Conservation (phyloP, 2,797 vertebrate species). For the Gorsachius magnificus region DNA sequence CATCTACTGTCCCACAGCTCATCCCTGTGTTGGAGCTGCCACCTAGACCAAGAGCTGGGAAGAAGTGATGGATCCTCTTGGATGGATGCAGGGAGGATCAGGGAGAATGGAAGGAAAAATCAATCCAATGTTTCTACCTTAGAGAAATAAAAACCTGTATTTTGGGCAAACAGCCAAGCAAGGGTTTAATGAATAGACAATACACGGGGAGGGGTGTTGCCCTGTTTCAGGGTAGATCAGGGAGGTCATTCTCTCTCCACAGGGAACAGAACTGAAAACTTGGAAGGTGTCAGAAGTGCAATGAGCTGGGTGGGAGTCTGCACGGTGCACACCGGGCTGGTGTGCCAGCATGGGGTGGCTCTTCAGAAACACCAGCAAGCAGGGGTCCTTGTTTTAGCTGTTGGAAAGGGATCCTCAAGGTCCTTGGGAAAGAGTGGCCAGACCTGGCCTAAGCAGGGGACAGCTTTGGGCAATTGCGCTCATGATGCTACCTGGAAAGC, state of each 20-base stretch:
- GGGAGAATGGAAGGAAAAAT: not conserved
- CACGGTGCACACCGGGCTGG: accelerated
- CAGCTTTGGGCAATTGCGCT: not conserved
- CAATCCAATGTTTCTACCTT: not conserved
- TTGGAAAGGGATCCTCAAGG: not conserved
- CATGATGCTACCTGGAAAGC: not conserved
- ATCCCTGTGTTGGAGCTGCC: not conserved
- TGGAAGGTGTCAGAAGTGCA: not conserved
- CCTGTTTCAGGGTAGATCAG: not conserved
- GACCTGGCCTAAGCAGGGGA: not conserved
- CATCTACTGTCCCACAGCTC: not conserved
- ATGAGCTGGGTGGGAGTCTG: not conserved
- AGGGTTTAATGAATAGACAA: not conserved
- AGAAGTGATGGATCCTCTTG: not conserved
- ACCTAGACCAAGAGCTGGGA: not conserved
- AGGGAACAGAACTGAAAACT: not conserved
- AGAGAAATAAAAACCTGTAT: not conserved
- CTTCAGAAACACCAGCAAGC: not conserved
- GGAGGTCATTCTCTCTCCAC: not conserved
- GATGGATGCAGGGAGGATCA: not conserved
- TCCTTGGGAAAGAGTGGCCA: not conserved
- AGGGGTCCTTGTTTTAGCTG: not conserved
- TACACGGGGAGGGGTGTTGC: not conserved
- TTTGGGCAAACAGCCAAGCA: not conserved
- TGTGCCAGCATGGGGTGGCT: not conserved